These are phyloP conservation scores for Osmerus mordax DNA, from an alignment of 2,113 vertebrate species.

Conservation along the genomic window DNA sequence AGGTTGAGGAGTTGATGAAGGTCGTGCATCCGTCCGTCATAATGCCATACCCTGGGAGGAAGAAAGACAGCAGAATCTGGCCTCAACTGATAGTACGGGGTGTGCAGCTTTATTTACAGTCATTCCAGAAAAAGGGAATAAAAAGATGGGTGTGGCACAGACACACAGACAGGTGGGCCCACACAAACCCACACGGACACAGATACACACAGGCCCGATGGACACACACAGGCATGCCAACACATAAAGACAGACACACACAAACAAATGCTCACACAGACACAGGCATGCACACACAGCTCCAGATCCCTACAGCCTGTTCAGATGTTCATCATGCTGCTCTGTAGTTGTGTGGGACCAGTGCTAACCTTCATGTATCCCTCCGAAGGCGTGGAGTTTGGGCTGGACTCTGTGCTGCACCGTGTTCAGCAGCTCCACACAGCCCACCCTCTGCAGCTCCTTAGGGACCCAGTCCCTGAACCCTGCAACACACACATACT, in stretches of 20 bases:
- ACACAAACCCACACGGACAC: too few relatives aligned
- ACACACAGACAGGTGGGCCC: too few relatives aligned
- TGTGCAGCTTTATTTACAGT: too few relatives aligned
- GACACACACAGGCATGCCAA: too few relatives aligned
- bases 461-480: conserved; percentile 93
- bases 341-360: too few relatives aligned
- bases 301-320: not conserved
- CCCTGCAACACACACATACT: conserved; percentile 59
- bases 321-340: not conserved
- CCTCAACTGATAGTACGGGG: too few relatives aligned
- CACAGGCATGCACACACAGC: too few relatives aligned
- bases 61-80: conserved; percentile 2
- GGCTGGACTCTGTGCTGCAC: conserved; percentile 85
- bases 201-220: too few relatives aligned
- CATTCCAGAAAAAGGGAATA: too few relatives aligned
- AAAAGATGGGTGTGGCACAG: too few relatives aligned
- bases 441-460: conserved; percentile 87
- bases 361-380: conserved; percentile 83
- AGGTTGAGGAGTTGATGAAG: conserved; percentile 87
- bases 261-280: too few relatives aligned
- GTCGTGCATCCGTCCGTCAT: conserved; percentile 91
- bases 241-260: too few relatives aligned
- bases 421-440: conserved; percentile 86
- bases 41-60: conserved; percentile 81
- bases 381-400: conserved; percentile 86